These are phyloP conservation scores for Embiotoca jacksoni DNA, from an alignment of 2,113 vertebrate genomes.

Conservation along the genomic window DNA sequence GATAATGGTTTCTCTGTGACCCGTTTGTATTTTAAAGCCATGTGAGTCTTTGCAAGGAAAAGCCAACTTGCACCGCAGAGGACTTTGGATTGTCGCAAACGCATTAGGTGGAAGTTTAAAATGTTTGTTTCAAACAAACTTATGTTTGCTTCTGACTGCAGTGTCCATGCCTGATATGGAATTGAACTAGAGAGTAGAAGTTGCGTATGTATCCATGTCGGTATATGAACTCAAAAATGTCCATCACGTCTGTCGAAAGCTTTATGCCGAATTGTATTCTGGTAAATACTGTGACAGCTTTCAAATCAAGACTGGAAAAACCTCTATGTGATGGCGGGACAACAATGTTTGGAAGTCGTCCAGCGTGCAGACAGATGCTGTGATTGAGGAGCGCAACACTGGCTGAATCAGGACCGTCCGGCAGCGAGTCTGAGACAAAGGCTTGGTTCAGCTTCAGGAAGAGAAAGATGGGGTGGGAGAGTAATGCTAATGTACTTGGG, in stretches of 20 bases:
- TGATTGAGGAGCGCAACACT: constrained; percentile 64
- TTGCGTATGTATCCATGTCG: too few species aligned
- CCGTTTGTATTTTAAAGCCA: not conserved
- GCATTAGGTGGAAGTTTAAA: not conserved
- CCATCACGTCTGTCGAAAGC: not conserved
- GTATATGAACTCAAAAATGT: too few species aligned
- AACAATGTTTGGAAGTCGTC: constrained; percentile 61
- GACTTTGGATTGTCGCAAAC: not conserved
- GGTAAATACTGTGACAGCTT: constrained; percentile 37
- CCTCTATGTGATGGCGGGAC: constrained; percentile 28
- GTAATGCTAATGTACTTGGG: constrained; percentile 74
- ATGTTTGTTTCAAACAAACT: not conserved
- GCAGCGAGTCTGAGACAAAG: constrained; percentile 76
- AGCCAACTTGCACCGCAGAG: not conserved
- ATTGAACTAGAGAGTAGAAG: too few species aligned
- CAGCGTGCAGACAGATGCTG: constrained; percentile 69
- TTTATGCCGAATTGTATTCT: constrained; percentile 37
- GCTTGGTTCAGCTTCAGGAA: constrained; percentile 68
- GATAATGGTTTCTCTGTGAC: not conserved
- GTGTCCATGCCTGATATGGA: too few species aligned
- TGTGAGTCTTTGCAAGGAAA: not conserved
- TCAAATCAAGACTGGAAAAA: constrained; percentile 36
- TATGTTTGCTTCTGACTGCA: not conserved
- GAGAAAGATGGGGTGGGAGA: constrained; percentile 41
- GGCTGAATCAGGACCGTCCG: constrained; percentile 56